Conservation (phyloP, 1,140 invertebrate species). For the Lepidurus apus region DNA sequence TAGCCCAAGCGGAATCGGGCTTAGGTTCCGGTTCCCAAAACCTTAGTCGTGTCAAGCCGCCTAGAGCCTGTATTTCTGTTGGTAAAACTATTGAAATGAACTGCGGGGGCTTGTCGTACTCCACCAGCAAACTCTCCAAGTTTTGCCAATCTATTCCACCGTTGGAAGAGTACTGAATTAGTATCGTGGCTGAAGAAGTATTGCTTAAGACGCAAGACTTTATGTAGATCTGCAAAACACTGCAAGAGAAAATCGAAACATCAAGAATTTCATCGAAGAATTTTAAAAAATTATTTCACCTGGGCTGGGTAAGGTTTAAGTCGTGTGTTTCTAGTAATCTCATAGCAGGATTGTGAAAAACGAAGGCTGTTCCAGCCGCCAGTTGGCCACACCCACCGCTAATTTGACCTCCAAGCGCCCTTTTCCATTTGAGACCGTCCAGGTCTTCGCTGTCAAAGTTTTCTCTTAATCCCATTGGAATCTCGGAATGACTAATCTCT, state of each 20-base stretch:
- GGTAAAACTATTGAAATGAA: slow-evolving; percentile 36
- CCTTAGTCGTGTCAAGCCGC: slow-evolving; percentile 40
- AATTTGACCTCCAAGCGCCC: slow-evolving; percentile 39
- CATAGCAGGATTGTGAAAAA: slow-evolving; percentile 44
- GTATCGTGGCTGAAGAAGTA: slow-evolving; percentile 41
- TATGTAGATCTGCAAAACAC: slow-evolving; percentile 45
- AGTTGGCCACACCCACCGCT: slow-evolving; percentile 42
- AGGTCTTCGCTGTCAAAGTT: slow-evolving; percentile 42
- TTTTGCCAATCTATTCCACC: slow-evolving; percentile 46
- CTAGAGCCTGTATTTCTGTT: slow-evolving; percentile 3
- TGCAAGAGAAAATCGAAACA: slow-evolving; percentile 34
- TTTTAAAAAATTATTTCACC: slow-evolving; percentile 39
- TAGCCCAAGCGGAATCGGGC: slow-evolving; percentile 34
- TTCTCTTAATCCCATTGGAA: slow-evolving; percentile 40
- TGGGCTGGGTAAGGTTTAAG: slow-evolving; percentile 45
- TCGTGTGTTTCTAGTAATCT: slow-evolving; percentile 44
- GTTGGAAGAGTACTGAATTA: slow-evolving; percentile 46
- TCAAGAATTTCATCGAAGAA: neutral
- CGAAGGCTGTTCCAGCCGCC: slow-evolving; percentile 42
- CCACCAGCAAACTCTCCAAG: slow-evolving; percentile 39
- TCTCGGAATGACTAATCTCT: slow-evolving; percentile 38
- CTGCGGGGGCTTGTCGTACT: slow-evolving; percentile 28
- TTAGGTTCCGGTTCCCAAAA: slow-evolving; percentile 39
- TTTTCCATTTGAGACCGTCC: slow-evolving; percentile 31
- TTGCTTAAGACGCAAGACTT: slow-evolving; percentile 39